A percentile compares a stretch with the other conserved stretches of the same genome.
phyloP scores from a whole-genome alignment of 2,797 vertebrate species.

The Thunnus albacares region DNA sequence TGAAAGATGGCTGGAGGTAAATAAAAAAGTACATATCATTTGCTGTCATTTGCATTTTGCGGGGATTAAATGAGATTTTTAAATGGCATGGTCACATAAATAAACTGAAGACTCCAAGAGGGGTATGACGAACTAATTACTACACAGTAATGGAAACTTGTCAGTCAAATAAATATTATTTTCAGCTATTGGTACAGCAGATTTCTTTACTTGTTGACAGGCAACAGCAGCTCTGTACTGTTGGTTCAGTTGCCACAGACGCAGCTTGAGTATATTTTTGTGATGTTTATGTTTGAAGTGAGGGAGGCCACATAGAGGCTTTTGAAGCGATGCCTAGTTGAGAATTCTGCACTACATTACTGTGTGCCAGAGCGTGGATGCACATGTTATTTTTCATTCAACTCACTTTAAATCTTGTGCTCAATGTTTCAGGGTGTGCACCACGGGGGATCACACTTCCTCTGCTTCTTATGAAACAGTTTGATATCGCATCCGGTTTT shows the following conservation, averaged over 20 bases:
- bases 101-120: conserved; percentile 30
- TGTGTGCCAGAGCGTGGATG: conserved; percentile 40
- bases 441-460: conserved; percentile 43
- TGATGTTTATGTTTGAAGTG: conserved; percentile 55
- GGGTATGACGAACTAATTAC: conserved; percentile 53
- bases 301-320: conserved; percentile 47
- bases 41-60: conserved; percentile 41
- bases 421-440: conserved; percentile 39
- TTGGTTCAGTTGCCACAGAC: conserved; percentile 32
- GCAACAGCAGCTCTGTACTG: conserved; percentile 23
- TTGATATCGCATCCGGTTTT: conserved; percentile 56
- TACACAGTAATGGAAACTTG: conserved; percentile 57
- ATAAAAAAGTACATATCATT: conserved; percentile 39
- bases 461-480: conserved; percentile 48
- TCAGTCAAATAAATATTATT: conserved; percentile 48
- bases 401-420: conserved; percentile 57
- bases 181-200: conserved; percentile 15
- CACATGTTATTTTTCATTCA: conserved; percentile 58
- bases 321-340: conserved; percentile 54
- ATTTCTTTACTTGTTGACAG: conserved; percentile 50
- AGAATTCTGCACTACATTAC: conserved; percentile 39
- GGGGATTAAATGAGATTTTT: conserved; percentile 56
- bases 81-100: conserved; percentile 50
- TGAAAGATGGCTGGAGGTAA: conserved; percentile 47
- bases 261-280: conserved; percentile 55